A percentile compares a stretch with the other conserved stretches of the same genome.
phyloP scores from a whole-genome alignment of 2,797 vertebrate genomes.

The Tenualosa ilisha region DNA sequence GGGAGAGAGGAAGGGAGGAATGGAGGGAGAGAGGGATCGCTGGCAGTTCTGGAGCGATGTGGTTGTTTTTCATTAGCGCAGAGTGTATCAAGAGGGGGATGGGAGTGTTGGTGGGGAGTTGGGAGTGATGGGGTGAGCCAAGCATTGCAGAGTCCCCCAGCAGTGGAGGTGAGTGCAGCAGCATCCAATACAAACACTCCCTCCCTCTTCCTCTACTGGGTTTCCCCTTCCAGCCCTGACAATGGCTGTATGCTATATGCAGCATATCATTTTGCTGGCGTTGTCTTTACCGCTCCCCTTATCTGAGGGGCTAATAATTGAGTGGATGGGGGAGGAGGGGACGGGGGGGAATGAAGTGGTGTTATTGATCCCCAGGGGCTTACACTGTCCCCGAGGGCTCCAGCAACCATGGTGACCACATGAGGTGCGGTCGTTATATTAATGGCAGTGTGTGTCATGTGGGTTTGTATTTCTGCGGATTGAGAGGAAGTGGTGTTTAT shows the following conservation, averaged over 20 bases:
- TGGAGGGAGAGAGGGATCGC: not conserved
- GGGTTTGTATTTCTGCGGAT: not conserved
- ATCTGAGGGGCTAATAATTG: not conserved
- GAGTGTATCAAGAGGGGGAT: not conserved
- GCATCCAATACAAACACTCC: not conserved
- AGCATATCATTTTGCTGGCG: not conserved
- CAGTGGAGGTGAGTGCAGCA: not conserved
- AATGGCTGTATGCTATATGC: not conserved
- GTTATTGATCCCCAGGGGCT: not conserved
- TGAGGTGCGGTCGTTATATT: not conserved
- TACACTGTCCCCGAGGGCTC: not conserved
- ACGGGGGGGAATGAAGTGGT: not conserved
- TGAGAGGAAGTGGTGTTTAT: not conserved
- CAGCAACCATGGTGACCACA: not conserved
- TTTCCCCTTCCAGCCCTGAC: not conserved
- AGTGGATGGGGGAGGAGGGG: not conserved
- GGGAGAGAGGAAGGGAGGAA: not conserved
- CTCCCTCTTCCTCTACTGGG: not conserved
- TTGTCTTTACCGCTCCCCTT: not conserved
- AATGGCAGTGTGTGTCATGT: not conserved
- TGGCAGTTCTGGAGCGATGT: not conserved
- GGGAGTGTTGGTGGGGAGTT: too few species aligned
- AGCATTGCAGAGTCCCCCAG: not conserved
- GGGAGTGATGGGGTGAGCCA: not conserved
- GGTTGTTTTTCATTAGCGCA: constrained; percentile 13